Conservation (phyloP, 2,113 vertebrate species). For the Thunnus thynnus region DNA sequence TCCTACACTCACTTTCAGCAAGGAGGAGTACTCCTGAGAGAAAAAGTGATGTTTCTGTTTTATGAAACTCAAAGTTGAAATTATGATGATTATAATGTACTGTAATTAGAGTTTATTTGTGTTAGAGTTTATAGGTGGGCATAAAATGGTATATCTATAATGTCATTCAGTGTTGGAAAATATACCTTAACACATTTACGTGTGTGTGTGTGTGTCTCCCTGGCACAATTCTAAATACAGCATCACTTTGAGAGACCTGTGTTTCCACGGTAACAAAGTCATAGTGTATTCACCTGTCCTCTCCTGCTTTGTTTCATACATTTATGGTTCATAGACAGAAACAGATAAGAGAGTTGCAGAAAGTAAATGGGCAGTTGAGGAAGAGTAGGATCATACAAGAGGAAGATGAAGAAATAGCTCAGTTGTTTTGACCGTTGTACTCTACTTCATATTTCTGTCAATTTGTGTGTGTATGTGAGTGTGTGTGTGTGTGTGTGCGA, state of each 20-base stretch:
- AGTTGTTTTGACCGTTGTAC: conserved; percentile 29
- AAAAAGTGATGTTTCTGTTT: no score
- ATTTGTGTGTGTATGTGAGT: not conserved
- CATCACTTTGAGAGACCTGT: conserved; percentile 57
- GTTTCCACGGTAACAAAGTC: conserved; percentile 69
- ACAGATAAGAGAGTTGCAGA: conserved; percentile 41
- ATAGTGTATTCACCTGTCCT: conserved; percentile 49
- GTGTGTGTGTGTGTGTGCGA: not conserved
- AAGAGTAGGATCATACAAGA: conserved; percentile 53
- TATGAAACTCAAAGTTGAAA: no score
- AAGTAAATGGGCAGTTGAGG: conserved; percentile 33
- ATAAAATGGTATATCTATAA: no score
- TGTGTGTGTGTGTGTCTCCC: not conserved
- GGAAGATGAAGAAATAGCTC: conserved; percentile 39
- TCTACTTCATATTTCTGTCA: not conserved
- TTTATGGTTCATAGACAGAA: conserved; percentile 52
- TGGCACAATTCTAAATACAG: conserved; percentile 51
- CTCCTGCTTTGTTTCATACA: conserved; percentile 53
- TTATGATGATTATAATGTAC: no score
- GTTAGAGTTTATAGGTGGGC: no score
- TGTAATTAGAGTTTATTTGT: no score
- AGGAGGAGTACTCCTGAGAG: no score
- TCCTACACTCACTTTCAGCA: no score
- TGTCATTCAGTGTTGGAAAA: no score
- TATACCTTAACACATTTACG: not conserved